These are phyloP conservation scores for Aramus guarauna DNA, from an alignment of 2,113 vertebrate genomes.

Conservation along the genomic window DNA sequence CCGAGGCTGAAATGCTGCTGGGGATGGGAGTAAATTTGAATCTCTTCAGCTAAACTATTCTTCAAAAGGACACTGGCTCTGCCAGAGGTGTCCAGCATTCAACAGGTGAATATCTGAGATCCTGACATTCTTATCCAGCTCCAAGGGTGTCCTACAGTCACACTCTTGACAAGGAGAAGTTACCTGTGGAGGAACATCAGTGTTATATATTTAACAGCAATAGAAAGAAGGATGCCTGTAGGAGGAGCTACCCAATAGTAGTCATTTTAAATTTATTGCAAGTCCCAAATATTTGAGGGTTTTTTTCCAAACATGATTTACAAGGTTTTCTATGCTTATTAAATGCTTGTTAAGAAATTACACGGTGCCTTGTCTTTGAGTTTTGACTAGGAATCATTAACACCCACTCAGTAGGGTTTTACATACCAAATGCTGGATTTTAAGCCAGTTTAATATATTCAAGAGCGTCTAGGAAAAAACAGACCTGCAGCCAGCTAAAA, in stretches of 20 bases:
- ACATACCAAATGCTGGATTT: neutral
- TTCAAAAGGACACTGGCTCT: neutral
- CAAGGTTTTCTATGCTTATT: neutral
- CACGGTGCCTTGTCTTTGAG: neutral
- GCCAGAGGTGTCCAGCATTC: neutral
- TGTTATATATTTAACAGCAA: neutral
- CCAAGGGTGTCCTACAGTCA: neutral
- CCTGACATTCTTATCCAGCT: neutral
- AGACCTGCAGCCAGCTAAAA: neutral
- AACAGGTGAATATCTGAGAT: neutral
- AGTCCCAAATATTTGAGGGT: neutral
- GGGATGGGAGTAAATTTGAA: neutral
- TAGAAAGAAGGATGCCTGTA: neutral
- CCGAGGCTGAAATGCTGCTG: neutral
- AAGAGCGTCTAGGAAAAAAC: neutral
- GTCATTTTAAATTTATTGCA: neutral
- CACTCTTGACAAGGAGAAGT: neutral
- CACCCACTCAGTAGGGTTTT: neutral
- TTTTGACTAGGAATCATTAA: neutral
- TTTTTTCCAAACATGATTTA: neutral
- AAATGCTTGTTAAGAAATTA: neutral
- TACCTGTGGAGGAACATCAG: neutral
- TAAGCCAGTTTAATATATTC: neutral
- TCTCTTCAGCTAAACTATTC: neutral
- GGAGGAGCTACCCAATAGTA: neutral